These are phyloP conservation scores for Drosophila dives DNA, from an alignment of 2,888 invertebrate genomes.

Conservation along the genomic window DNA sequence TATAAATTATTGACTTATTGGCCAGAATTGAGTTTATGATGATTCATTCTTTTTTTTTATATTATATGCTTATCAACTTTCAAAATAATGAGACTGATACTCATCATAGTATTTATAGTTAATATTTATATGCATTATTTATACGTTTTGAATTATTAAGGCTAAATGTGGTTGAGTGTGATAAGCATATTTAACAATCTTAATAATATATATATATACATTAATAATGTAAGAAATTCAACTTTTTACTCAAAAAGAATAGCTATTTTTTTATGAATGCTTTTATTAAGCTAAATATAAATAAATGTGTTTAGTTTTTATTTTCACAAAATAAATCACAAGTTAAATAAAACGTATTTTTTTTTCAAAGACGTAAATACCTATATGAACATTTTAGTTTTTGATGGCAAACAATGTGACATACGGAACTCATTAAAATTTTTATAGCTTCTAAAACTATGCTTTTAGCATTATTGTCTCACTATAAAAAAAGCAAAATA, in stretches of 20 bases:
- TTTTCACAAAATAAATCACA: background rate
- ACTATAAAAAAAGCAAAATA: background rate
- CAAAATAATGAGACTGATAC: background rate
- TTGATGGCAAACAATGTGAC: background rate
- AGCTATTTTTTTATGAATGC: too few relatives aligned
- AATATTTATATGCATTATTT: slow-evolving; percentile 21
- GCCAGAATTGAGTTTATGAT: slow-evolving; percentile 15
- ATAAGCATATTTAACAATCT: background rate
- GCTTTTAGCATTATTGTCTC: background rate
- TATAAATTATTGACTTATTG: slow-evolving; percentile 37
- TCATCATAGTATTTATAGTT: background rate
- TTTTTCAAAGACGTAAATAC: background rate
- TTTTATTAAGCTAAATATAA: background rate
- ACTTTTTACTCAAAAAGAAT: too few relatives aligned
- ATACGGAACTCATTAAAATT: background rate
- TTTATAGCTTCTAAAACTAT: background rate
- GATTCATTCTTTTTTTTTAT: slow-evolving; percentile 6
- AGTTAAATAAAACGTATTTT: slow-evolving; percentile 3
- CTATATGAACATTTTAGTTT: background rate
- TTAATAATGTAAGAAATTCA: too few relatives aligned
- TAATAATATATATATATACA: background rate
- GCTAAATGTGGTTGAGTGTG: background rate
- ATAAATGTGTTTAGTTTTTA: background rate
- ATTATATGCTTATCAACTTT: background rate
- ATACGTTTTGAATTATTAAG: slow-evolving; percentile 20